phyloP scores from a whole-genome alignment of 1,140 invertebrate species.

The Drosophila orena region DNA sequence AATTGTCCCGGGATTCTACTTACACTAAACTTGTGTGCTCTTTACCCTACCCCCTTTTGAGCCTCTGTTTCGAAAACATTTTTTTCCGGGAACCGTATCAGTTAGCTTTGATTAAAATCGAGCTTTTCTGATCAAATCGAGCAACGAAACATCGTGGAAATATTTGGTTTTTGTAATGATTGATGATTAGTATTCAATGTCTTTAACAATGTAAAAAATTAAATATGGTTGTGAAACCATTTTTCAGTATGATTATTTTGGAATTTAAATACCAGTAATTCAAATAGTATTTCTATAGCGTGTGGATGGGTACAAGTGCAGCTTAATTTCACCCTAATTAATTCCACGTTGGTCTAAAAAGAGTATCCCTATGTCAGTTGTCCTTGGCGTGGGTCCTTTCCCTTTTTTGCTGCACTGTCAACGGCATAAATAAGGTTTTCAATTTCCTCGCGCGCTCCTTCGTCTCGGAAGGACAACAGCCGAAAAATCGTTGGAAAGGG shows the following conservation, averaged over 20 bases:
- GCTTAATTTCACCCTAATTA: neutral
- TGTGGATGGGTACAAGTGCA: too few relatives aligned
- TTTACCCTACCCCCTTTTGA: slow-evolving; percentile 29
- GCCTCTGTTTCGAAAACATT: neutral
- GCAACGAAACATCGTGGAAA: too few relatives aligned
- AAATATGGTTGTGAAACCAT: too few relatives aligned
- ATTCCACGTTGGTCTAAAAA: neutral
- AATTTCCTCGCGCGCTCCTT: slow-evolving; percentile 60
- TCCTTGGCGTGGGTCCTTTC: neutral
- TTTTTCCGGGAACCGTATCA: neutral
- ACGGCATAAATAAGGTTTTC: slow-evolving; percentile 74
- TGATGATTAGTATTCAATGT: too few relatives aligned
- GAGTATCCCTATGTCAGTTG: slow-evolving; percentile 3
- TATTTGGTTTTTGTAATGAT: too few relatives aligned
- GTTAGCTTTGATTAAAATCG: too few relatives aligned
- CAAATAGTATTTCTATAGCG: too few relatives aligned
- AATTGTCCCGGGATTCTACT: slow-evolving; percentile 58
- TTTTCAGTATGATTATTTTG: too few relatives aligned
- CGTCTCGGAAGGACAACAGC: slow-evolving; percentile 9
- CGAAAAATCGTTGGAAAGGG: slow-evolving; percentile 2
- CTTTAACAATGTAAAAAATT: too few relatives aligned
- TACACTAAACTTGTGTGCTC: slow-evolving; percentile 40
- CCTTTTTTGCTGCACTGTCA: slow-evolving; percentile 41
- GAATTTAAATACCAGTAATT: too few relatives aligned
- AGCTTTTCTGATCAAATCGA: too few relatives aligned